phyloP scores from a whole-genome alignment of 2,113 vertebrate species.

The Hoplias malabaricus region DNA sequence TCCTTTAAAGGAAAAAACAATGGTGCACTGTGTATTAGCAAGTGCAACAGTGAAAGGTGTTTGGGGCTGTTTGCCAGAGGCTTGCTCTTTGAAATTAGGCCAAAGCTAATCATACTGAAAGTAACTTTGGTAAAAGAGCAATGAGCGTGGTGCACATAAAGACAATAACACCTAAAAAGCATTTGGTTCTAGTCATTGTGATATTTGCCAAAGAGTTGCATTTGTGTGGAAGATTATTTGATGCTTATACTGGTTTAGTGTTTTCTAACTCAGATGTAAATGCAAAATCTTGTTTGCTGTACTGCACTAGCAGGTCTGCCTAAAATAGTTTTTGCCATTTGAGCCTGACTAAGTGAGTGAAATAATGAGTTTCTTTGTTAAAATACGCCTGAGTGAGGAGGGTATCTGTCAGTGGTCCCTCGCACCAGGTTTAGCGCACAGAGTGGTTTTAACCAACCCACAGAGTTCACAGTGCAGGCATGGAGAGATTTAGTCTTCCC shows the following conservation, averaged over 20 bases:
- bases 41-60: conserved; percentile 12
- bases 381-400: no score
- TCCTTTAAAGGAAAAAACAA: conserved; percentile 21
- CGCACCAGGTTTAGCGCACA: no score
- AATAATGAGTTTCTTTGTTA: no score
- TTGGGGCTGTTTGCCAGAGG: neutral
- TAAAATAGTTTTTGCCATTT: no score
- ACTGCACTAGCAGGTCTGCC: no score
- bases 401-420: no score
- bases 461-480: no score
- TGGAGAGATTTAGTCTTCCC: no score
- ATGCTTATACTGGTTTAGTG: neutral
- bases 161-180: neutral
- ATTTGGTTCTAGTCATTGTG: neutral
- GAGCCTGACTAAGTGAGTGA: no score
- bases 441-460: no score
- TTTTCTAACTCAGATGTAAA: neutral
- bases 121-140: neutral
- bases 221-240: neutral
- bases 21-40: neutral
- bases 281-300: neutral
- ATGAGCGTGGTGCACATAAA: neutral
- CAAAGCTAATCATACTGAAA: neutral
- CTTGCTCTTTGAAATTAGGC: neutral
- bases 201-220: neutral